These are phyloP conservation scores for Pseudorectes ferrugineus DNA, from an alignment of 2,113 vertebrate species.

Conservation along the genomic window DNA sequence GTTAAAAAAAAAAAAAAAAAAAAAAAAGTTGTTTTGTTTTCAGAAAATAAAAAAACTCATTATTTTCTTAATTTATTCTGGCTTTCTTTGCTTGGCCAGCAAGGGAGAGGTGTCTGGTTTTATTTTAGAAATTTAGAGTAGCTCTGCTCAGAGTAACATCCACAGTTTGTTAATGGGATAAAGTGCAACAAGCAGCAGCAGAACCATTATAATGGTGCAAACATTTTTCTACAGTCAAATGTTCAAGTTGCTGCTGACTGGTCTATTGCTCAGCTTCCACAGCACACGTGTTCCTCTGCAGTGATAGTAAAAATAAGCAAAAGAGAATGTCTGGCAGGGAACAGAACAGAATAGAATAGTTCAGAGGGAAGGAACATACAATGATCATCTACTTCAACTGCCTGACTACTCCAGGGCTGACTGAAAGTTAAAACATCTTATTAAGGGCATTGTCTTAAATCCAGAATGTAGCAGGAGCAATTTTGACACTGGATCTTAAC, in stretches of 20 bases:
- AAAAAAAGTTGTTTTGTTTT: not conserved
- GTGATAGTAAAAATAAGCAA: not conserved
- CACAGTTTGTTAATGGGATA: not conserved
- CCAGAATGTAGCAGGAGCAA: not conserved
- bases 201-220: not conserved
- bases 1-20: not conserved
- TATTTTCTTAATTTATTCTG: not conserved
- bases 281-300: not conserved
- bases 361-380: not conserved
- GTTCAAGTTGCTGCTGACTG: not conserved
- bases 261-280: not conserved
- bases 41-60: not conserved
- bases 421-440: not conserved
- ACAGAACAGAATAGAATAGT: not conserved
- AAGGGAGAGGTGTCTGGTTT: not conserved
- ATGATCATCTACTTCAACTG: accelerated
- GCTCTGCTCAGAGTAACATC: not conserved
- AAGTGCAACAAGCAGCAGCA: not conserved
- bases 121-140: not conserved
- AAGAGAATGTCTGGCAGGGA: not conserved
- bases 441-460: not conserved
- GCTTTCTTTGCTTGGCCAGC: not conserved
- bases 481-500: not conserved
- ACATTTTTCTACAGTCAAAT: not conserved
- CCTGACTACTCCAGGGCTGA: not conserved